phyloP scores from a whole-genome alignment of 2,113 vertebrate species.

The Ceyx melanurus region DNA sequence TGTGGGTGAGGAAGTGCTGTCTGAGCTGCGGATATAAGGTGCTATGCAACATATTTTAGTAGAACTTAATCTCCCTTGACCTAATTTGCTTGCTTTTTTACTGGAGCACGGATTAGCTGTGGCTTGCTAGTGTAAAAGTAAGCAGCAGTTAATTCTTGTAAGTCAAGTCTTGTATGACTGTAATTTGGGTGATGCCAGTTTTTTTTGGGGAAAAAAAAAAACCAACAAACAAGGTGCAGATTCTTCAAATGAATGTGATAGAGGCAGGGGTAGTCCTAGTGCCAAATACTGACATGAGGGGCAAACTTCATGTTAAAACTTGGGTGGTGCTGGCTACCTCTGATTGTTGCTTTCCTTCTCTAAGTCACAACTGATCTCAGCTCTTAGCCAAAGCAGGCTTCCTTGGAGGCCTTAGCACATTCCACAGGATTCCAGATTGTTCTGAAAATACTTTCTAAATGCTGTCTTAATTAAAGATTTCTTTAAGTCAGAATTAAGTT shows the following conservation, averaged over 20 bases:
- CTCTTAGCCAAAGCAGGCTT: background rate
- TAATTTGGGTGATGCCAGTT: background rate
- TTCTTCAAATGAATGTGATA: background rate
- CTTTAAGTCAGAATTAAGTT: slow-evolving; percentile 63
- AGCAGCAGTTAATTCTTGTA: slow-evolving; percentile 52
- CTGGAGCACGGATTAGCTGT: background rate
- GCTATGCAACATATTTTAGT: background rate
- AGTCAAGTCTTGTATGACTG: slow-evolving; percentile 22
- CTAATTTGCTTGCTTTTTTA: slow-evolving; percentile 34
- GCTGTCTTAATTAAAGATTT: slow-evolving; percentile 67
- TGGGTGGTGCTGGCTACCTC: background rate
- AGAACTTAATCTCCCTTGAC: slow-evolving; percentile 28
- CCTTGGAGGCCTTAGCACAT: slow-evolving; percentile 25
- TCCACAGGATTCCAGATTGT: slow-evolving; percentile 57
- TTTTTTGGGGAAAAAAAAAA: background rate
- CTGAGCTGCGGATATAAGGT: slow-evolving; percentile 28
- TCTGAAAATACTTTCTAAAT: slow-evolving; percentile 64
- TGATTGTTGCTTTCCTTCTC: background rate
- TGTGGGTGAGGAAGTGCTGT: background rate
- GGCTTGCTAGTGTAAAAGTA: slow-evolving; percentile 21
- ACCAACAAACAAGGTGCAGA: background rate
- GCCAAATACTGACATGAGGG: background rate
- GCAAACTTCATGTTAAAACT: background rate
- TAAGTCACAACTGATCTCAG: background rate
- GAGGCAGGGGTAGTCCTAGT: background rate